Evolutionary conservation across 2,888 invertebrate species (phyloP).

Genomic region (Hirudinaria manillensis): DNA sequence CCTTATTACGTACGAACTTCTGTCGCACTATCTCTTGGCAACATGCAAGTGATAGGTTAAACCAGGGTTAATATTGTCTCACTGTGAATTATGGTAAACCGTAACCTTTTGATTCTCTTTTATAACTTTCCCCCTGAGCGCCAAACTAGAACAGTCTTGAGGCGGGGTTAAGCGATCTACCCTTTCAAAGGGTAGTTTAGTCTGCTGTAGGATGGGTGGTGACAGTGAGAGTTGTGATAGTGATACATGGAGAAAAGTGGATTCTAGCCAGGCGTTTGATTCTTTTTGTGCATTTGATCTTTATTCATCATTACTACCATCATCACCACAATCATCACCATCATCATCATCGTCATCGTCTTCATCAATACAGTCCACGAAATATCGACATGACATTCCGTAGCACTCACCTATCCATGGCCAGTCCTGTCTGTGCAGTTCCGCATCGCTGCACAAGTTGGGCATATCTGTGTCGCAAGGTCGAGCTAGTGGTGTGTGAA

Average conservation of each 20-base stretch:
- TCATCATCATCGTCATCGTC: background rate
- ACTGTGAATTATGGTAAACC: background rate
- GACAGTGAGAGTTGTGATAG: background rate
- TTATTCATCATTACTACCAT: background rate
- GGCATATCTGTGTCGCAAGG: constrained; percentile 38
- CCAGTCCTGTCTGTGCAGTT: constrained; percentile 40
- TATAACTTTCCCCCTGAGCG: background rate
- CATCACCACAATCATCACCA: background rate
- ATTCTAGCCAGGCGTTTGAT: background rate
- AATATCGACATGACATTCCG: background rate
- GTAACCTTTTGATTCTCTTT: constrained; percentile 3
- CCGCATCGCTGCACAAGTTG: constrained; percentile 38
- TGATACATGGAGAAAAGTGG: background rate
- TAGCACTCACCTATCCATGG: constrained; percentile 40
- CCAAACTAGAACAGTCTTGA: background rate
- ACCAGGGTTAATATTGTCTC: constrained; percentile 1
- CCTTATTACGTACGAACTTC: no score
- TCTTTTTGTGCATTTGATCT: background rate
- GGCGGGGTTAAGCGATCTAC: background rate
- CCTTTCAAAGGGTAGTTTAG: background rate
- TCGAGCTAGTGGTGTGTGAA: constrained; percentile 34
- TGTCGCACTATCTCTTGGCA: background rate
- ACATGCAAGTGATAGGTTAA: background rate
- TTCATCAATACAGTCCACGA: background rate
- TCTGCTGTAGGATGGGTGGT: background rate